Evolutionary conservation across 2,797 vertebrate genomes (phyloP).

Genomic region (Etheostoma nigrum): DNA sequence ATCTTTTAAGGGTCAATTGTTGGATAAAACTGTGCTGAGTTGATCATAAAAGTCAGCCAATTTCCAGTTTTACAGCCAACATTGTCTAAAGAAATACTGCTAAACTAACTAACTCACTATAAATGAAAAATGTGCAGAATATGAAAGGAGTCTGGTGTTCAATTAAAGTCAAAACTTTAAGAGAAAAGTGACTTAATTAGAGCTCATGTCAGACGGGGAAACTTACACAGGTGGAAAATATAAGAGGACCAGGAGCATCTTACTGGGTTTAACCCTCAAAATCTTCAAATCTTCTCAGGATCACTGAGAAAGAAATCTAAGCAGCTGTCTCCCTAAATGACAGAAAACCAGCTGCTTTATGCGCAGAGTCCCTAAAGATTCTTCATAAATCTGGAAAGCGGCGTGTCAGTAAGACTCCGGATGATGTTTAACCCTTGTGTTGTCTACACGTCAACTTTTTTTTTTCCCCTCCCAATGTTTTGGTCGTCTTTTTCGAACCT

Average conservation of each 20-base stretch:
- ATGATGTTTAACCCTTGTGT: not conserved
- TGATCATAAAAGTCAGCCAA: not conserved
- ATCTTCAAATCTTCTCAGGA: constrained; percentile 12
- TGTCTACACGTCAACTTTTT: too few relatives aligned
- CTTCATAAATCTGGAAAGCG: not conserved
- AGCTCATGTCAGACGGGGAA: not conserved
- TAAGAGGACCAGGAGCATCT: not conserved
- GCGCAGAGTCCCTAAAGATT: constrained; percentile 6
- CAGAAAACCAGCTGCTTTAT: constrained; percentile 29
- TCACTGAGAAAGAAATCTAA: not conserved
- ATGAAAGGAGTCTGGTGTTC: not conserved
- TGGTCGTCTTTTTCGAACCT: too few relatives aligned
- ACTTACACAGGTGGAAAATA: not conserved
- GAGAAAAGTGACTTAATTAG: not conserved
- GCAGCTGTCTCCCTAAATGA: constrained; percentile 25
- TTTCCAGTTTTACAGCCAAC: not conserved
- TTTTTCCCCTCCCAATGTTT: too few relatives aligned
- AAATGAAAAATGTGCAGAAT: not conserved
- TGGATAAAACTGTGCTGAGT: not conserved
- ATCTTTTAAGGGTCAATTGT: not conserved
- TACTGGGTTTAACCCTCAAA: constrained; percentile 6
- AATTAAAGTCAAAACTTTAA: not conserved
- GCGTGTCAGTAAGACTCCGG: not conserved
- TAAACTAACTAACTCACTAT: too few relatives aligned
- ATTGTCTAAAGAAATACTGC: not conserved